phyloP scores from a whole-genome alignment of 2,797 vertebrate genomes.

The Scolopax bukidnonensis region DNA sequence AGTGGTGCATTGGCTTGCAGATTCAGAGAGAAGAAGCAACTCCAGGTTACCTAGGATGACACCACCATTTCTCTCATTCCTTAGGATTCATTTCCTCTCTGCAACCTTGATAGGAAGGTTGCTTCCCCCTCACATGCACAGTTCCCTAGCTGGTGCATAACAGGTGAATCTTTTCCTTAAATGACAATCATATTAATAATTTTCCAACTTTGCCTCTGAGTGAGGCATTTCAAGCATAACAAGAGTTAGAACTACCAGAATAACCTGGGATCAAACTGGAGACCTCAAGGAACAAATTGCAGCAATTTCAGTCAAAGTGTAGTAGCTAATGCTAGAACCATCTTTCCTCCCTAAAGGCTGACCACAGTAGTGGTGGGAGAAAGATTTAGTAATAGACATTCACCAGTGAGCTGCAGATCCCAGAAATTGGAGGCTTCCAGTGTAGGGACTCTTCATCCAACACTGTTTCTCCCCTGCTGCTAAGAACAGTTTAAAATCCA shows the following conservation, averaged over 20 bases:
- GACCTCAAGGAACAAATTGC: neutral
- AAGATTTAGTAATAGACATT: neutral
- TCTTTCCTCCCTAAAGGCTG: neutral
- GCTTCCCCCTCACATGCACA: neutral
- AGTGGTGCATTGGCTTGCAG: neutral
- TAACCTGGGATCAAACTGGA: neutral
- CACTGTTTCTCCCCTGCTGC: neutral
- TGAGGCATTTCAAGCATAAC: neutral
- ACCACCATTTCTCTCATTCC: neutral
- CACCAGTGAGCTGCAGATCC: neutral
- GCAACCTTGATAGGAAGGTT: neutral
- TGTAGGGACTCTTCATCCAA: neutral
- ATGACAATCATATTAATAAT: neutral
- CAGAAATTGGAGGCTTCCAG: neutral
- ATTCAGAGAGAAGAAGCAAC: neutral
- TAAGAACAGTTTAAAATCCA: neutral
- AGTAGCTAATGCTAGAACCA: neutral
- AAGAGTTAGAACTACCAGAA: neutral
- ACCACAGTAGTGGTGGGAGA: neutral
- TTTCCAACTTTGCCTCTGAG: neutral
- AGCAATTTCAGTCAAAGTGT: neutral
- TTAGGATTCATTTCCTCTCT: neutral
- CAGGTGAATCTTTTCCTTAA: neutral
- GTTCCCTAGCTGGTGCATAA: neutral
- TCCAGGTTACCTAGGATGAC: neutral